These are phyloP conservation scores for Scaptomyza pallida DNA, from an alignment of 1,140 invertebrate species.

Conservation along the genomic window DNA sequence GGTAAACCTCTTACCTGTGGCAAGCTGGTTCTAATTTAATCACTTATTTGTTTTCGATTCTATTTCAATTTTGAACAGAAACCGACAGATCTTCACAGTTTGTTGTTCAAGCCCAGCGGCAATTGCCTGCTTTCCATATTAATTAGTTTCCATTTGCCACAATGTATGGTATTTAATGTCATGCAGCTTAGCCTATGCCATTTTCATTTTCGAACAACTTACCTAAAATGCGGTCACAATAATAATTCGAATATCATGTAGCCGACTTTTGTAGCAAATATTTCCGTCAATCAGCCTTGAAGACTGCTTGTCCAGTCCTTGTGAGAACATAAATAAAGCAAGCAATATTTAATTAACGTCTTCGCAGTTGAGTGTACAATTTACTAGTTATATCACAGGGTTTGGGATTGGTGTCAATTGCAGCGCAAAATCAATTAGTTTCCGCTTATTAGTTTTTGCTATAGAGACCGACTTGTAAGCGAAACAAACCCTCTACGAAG, in stretches of 20 bases:
- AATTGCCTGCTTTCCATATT: constrained; percentile 31
- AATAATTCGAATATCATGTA: neutral
- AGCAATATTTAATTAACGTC: constrained; percentile 24
- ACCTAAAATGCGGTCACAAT: neutral
- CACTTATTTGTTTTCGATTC: constrained; percentile 52
- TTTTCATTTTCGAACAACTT: constrained; percentile 7
- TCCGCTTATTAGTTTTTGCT: constrained; percentile 34
- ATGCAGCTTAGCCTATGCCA: constrained; percentile 8
- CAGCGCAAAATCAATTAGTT: constrained; percentile 40
- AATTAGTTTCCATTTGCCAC: constrained; percentile 44
- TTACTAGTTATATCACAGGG: neutral
- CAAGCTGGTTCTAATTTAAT: constrained; percentile 45
- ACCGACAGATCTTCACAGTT: constrained; percentile 1
- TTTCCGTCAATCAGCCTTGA: neutral
- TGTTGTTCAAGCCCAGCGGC: neutral
- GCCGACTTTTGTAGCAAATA: too few relatives aligned
- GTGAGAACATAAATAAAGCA: constrained; percentile 12
- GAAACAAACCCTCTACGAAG: neutral
- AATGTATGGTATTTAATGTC: neutral
- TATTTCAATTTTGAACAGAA: constrained; percentile 5
- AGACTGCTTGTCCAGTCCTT: neutral
- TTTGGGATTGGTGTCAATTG: constrained; percentile 1
- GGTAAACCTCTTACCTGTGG: constrained; percentile 24
- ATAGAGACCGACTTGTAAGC: constrained; percentile 2
- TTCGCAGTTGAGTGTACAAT: constrained; percentile 6